These are phyloP conservation scores for Hirtodrosophila histrioides DNA, from an alignment of 2,888 invertebrate species.

Conservation along the genomic window DNA sequence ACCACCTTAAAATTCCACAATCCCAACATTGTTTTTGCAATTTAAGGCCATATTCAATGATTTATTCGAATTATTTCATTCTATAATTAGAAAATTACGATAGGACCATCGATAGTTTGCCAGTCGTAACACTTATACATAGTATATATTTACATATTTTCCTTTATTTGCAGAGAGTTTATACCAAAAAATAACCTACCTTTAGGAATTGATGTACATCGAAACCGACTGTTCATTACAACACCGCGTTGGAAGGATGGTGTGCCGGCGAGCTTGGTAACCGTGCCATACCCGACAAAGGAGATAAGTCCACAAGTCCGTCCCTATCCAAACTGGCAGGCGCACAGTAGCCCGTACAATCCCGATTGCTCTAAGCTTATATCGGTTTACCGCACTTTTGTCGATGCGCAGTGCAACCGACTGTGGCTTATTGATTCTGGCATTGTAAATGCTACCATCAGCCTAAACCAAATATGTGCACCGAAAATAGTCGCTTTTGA, in stretches of 20 bases:
- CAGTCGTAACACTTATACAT: too few species aligned
- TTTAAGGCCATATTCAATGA: too few species aligned
- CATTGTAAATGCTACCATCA: slow-evolving; percentile 88
- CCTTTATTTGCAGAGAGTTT: slow-evolving; percentile 85
- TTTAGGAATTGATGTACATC: slow-evolving; percentile 89
- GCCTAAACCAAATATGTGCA: slow-evolving; percentile 89
- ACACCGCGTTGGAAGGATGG: slow-evolving; percentile 91
- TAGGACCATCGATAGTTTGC: too few species aligned
- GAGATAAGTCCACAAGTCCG: slow-evolving; percentile 87
- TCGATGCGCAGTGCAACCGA: slow-evolving; percentile 89
- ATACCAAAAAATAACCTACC: slow-evolving; percentile 90
- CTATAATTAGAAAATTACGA: too few species aligned
- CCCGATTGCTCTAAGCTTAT: slow-evolving; percentile 88
- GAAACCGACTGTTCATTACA: slow-evolving; percentile 89
- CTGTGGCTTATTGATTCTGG: slow-evolving; percentile 93
- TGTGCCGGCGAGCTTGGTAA: slow-evolving; percentile 90
- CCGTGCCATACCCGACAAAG: slow-evolving; percentile 87
- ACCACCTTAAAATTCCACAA: too few species aligned
- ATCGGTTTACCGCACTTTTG: slow-evolving; percentile 90
- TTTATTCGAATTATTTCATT: too few species aligned
- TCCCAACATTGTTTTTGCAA: too few species aligned
- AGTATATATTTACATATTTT: neutral
- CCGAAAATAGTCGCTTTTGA: slow-evolving; percentile 91
- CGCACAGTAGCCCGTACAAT: slow-evolving; percentile 81
- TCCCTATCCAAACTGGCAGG: slow-evolving; percentile 90